These are phyloP conservation scores for Otolemur garnettii DNA, from an alignment of 2,113 vertebrate genomes.

Conservation along the genomic window DNA sequence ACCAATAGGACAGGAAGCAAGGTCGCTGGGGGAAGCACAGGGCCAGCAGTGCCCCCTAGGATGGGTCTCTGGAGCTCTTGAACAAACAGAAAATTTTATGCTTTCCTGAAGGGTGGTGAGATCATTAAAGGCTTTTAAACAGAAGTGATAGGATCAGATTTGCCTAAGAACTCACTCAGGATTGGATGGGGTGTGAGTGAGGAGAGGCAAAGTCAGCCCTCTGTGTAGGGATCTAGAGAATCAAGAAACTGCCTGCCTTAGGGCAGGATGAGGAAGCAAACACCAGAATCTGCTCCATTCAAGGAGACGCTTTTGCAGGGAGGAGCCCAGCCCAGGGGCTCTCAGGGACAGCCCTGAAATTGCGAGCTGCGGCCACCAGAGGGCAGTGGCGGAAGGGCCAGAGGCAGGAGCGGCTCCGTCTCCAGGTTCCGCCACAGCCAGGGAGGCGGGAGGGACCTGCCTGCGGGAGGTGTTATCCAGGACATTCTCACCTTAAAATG, in stretches of 20 bases:
- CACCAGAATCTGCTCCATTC: accelerated
- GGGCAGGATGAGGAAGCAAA: no score
- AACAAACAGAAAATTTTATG: neutral
- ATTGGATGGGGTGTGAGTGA: neutral
- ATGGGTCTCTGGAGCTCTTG: no score
- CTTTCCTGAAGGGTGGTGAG: slow-evolving; percentile 1
- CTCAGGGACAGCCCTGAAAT: neutral
- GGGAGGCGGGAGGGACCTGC: neutral
- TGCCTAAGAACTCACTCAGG: neutral
- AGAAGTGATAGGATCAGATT: neutral
- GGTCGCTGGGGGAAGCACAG: neutral
- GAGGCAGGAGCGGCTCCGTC: accelerated
- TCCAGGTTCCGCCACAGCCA: neutral
- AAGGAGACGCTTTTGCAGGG: neutral
- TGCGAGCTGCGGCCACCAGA: neutral
- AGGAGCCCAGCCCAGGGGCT: accelerated
- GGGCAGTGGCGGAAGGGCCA: neutral
- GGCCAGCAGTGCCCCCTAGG: no score
- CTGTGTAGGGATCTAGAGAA: neutral
- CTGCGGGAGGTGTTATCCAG: neutral
- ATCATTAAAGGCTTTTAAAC: neutral
- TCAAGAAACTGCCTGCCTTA: neutral
- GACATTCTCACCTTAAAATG: neutral
- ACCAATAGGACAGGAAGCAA: neutral
- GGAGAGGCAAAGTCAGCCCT: neutral